Conservation (phyloP, 2,113 vertebrate genomes). For the Tinamus guttatus region DNA sequence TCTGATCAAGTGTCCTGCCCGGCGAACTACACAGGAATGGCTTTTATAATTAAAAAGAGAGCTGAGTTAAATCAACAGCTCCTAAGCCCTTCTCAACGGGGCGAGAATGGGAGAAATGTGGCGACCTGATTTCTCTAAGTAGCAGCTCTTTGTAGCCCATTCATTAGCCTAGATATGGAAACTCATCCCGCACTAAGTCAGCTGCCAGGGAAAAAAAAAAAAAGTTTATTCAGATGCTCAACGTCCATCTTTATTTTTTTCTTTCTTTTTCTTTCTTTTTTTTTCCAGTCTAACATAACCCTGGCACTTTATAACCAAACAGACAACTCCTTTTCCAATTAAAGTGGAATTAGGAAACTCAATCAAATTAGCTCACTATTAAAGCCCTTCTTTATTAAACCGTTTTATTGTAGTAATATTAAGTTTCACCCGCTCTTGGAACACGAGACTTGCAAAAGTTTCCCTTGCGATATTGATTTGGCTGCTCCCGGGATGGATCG, state of each 20-base stretch:
- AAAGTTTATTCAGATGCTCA: slow-evolving; percentile 61
- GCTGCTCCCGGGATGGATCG: slow-evolving; percentile 46
- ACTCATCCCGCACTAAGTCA: slow-evolving; percentile 47
- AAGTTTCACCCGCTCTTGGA: slow-evolving; percentile 81
- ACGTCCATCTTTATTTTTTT: slow-evolving; percentile 13
- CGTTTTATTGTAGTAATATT: slow-evolving; percentile 84
- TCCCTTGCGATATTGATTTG: slow-evolving; percentile 76
- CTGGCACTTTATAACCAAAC: slow-evolving; percentile 79
- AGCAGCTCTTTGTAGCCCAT: slow-evolving; percentile 53
- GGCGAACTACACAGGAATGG: slow-evolving; percentile 61
- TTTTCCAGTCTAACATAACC: slow-evolving; percentile 67
- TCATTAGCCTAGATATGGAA: slow-evolving; percentile 61
- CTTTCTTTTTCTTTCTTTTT: neutral
- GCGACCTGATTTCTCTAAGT: slow-evolving; percentile 61
- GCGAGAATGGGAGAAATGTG: slow-evolving; percentile 61
- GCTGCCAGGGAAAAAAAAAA: neutral
- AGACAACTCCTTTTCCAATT: slow-evolving; percentile 85
- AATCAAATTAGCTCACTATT: slow-evolving; percentile 88
- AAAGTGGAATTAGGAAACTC: slow-evolving; percentile 89
- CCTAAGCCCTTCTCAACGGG: slow-evolving; percentile 54
- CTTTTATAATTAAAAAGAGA: slow-evolving; percentile 66
- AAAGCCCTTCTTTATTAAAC: slow-evolving; percentile 88
- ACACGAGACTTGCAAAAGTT: slow-evolving; percentile 80
- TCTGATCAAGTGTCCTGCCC: slow-evolving; percentile 53
- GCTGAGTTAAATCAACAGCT: slow-evolving; percentile 64